Percentiles rank a stretch among this genome's conserved stretches.
phyloP scores from a whole-genome alignment of 2,797 vertebrate species.

The Lophius americanus region DNA sequence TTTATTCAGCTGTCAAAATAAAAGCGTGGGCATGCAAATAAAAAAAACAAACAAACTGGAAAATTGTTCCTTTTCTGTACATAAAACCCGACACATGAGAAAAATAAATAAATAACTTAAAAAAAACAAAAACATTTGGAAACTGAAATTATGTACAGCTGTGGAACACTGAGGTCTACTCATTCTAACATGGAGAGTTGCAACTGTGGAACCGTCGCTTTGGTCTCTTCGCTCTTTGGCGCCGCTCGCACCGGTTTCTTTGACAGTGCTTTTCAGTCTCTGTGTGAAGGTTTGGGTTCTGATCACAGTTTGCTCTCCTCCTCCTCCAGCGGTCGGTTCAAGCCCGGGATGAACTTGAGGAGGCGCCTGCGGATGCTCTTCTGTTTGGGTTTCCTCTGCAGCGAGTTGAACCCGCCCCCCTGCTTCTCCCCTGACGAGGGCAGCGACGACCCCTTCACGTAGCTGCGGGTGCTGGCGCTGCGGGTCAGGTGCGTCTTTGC shows the following conservation, averaged over 20 bases:
- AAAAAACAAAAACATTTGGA: conserved; percentile 35
- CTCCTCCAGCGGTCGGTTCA: conserved; percentile 94
- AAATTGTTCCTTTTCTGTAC: conserved; percentile 64
- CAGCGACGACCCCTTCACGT: conserved; percentile 71
- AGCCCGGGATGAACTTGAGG: conserved; percentile 94
- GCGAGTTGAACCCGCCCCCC: conserved; percentile 64
- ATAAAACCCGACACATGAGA: conserved; percentile 25
- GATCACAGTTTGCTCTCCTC: conserved; percentile 94
- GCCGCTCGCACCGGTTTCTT: conserved; percentile 44
- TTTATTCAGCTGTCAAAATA: conserved; percentile 46
- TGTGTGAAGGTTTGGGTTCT: conserved; percentile 10
- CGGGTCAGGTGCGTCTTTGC: conserved; percentile 84
- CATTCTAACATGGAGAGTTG: conserved; percentile 27
- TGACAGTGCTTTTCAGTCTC: conserved; percentile 56
- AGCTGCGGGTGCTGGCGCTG: conserved; percentile 88
- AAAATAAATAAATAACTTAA: conserved; percentile 88
- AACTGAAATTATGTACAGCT: conserved; percentile 62
- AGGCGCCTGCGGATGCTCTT: conserved; percentile 91
- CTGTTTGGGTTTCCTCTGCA: conserved; percentile 87
- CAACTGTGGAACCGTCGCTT: conserved; percentile 32
- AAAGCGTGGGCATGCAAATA: conserved; percentile 46
- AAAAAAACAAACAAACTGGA: conserved; percentile 6
- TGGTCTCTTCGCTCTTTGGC: conserved; percentile 60
- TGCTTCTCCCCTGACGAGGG: conserved; percentile 68
- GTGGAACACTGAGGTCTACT: conserved; percentile 36